Base-by-base conservation (phyloP, 2,113 vertebrate species). In the Chaenogobius annularis region DNA sequence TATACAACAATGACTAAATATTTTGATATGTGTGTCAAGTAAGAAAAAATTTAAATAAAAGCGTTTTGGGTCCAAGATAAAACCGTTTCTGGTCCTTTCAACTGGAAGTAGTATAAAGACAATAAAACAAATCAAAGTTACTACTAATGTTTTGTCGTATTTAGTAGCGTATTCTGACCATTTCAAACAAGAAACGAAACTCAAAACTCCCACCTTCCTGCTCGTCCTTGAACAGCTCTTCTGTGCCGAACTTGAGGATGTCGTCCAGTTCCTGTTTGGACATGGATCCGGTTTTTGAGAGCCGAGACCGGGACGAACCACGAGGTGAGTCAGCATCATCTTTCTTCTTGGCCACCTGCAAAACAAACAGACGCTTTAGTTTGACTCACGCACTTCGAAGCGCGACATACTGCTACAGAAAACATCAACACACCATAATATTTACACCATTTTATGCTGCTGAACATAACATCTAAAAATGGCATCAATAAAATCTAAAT, bases 251-350 rank as follows among this genome's bases (percentile, higher is more conserved):
- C 85, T 98, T 99, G 37, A 99, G 95, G 85, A 99, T 99, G 80
- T 99, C 97, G 78, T 99, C 97, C 66, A 99, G 95, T 66, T 99
- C 97, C 86, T 99, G 97, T 81, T 99, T 99, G 81, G 96, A 98
- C 97, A 99, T 99, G 71, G 97, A 99, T 48, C 97, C 97, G 0
- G 97, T 98, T 89, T 98, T 98, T 78, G 97, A 99, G 50, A 99
- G 50, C 97, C 97, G 58, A 99, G 85, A 19, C 97, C 97, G 0
- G 97, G 97, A 64, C 97, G 94, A 73, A 99, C 97, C 75, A 99
- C 97, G 82, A 99, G 89, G 84, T 99, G 97, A 40, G 97, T 99
- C 75, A 99, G 80, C 97, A 99, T 99, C 97, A 99, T 99, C 86
- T 99, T n/a, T 99, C 82, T 99, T 98, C 90, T 99, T 99, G 50